Conservation (phyloP, 2,113 vertebrate genomes). For the Microcebus murinus region DNA sequence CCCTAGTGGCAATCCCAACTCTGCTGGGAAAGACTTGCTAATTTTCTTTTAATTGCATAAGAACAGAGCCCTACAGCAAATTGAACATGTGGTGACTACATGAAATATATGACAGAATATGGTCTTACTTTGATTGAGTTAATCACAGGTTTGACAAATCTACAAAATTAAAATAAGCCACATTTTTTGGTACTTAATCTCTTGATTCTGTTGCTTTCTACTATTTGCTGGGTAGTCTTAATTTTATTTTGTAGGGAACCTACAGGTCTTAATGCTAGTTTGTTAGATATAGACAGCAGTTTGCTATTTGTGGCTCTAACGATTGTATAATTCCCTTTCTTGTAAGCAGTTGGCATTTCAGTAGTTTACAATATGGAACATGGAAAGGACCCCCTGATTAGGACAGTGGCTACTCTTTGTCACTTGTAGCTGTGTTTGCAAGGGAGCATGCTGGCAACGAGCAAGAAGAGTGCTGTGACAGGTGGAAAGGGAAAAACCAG, state of each 20-base stretch:
- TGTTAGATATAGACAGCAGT: neutral
- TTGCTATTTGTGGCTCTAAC: neutral
- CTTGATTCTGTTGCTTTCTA: constrained; percentile 52
- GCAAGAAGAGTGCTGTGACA: constrained; percentile 59
- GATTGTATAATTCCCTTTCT: constrained; percentile 35
- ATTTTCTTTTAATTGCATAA: constrained; percentile 70
- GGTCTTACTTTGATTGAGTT: constrained; percentile 46
- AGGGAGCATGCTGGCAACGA: constrained; percentile 69
- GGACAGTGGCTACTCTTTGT: constrained; percentile 73
- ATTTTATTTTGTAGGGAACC: constrained; percentile 42
- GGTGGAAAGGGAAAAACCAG: constrained; percentile 68
- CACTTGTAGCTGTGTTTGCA: constrained; percentile 74
- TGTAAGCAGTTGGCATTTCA: constrained; percentile 61
- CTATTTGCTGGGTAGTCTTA: constrained; percentile 29
- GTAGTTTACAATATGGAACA: constrained; percentile 55
- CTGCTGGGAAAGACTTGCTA: constrained; percentile 51
- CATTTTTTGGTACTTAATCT: constrained; percentile 29
- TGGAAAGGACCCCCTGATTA: constrained; percentile 62
- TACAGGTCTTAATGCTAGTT: constrained; percentile 14
- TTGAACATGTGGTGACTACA: constrained; percentile 32
- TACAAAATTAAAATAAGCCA: constrained; percentile 44
- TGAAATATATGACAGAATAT: constrained; percentile 35
- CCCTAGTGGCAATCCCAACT: constrained; percentile 25
- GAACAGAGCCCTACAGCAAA: constrained; percentile 58
- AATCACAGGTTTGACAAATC: constrained; percentile 51